Evolutionary conservation across 2,888 invertebrate species (phyloP).

Genomic region (Macaria notata): DNA sequence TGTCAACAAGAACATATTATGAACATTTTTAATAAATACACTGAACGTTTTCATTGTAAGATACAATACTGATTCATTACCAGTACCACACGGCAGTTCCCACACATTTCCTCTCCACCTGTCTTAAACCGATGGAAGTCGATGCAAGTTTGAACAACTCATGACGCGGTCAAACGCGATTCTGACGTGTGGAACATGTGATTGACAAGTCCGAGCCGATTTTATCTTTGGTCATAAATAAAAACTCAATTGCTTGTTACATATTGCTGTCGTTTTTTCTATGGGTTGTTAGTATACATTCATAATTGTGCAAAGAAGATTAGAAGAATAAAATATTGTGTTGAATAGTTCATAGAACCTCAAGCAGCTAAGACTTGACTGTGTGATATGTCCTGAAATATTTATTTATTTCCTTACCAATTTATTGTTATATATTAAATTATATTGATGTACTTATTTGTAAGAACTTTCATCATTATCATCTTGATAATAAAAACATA

Average conservation of each 20-base stretch:
- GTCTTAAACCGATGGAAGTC: constrained; percentile 44
- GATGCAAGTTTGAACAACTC: constrained; percentile 43
- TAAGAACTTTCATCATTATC: no score
- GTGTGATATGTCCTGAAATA: no score
- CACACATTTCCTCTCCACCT: constrained; percentile 25
- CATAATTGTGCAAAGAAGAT: constrained; percentile 44
- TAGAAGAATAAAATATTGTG: no score
- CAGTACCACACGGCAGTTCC: constrained; percentile 5
- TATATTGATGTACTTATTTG: no score
- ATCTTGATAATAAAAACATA: no score
- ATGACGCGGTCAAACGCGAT: constrained; percentile 44
- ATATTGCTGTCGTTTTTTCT: no score
- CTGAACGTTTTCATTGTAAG: background rate
- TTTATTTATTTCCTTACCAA: no score
- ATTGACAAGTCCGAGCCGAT: constrained; percentile 80
- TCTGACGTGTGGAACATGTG: constrained; percentile 59
- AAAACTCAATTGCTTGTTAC: constrained; percentile 59
- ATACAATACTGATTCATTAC: constrained; percentile 11
- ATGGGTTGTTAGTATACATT: constrained; percentile 76
- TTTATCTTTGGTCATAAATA: constrained; percentile 75
- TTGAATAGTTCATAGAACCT: no score
- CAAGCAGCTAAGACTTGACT: no score
- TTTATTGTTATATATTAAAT: no score
- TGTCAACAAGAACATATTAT: no score
- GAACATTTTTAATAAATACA: no score